Conservation (phyloP, 2,888 invertebrate species). For the Apamea monoglypha region DNA sequence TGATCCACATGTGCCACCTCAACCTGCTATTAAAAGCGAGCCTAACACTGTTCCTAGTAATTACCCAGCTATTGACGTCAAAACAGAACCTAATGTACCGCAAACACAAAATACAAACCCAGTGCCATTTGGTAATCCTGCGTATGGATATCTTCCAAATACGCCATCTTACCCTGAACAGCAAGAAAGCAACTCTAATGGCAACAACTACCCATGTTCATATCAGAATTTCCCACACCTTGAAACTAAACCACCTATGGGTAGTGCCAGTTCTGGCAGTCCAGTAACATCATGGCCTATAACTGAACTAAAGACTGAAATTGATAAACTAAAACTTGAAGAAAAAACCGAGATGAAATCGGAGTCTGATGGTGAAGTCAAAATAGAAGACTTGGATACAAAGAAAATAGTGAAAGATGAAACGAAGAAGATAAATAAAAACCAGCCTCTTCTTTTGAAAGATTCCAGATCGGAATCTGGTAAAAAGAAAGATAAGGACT, state of each 20-base stretch:
- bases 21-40: slow-evolving; percentile 62
- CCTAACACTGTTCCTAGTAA: slow-evolving; percentile 49
- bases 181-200: slow-evolving; percentile 72
- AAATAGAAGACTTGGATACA: slow-evolving; percentile 88
- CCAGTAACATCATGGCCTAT: slow-evolving; percentile 86
- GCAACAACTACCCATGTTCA: slow-evolving; percentile 76
- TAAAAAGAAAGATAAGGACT: slow-evolving; percentile 72
- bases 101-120: slow-evolving; percentile 69
- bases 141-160: slow-evolving; percentile 79
- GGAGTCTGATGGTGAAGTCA: slow-evolving; percentile 89
- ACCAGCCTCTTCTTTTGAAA: slow-evolving; percentile 67
- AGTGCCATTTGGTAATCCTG: slow-evolving; percentile 73
- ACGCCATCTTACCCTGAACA: slow-evolving; percentile 75
- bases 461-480: slow-evolving; percentile 66
- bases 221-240: slow-evolving; percentile 80
- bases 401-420: slow-evolving; percentile 87
- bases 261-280: slow-evolving; percentile 83
- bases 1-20: slow-evolving; percentile 64
- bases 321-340: slow-evolving; percentile 85
- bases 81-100: slow-evolving; percentile 73
- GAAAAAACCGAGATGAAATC: slow-evolving; percentile 87
- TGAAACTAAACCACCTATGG: slow-evolving; percentile 84
- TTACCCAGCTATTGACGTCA: slow-evolving; percentile 75
- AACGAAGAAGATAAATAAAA: slow-evolving; percentile 71
- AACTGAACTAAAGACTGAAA: slow-evolving; percentile 85